These are phyloP conservation scores for Calyptomena viridis DNA, from an alignment of 2,113 vertebrate species.

Conservation along the genomic window DNA sequence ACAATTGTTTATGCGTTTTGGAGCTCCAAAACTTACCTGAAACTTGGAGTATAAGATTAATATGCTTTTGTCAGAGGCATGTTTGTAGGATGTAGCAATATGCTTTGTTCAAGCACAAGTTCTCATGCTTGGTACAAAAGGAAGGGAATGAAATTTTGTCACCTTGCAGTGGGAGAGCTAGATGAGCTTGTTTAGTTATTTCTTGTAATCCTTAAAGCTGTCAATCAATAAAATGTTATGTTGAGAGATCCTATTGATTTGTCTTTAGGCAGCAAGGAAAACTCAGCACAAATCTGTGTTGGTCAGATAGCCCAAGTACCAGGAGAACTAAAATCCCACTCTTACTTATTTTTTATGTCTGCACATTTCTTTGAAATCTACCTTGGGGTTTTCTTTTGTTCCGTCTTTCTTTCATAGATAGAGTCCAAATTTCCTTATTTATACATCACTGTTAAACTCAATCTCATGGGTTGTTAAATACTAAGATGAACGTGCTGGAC, in stretches of 20 bases:
- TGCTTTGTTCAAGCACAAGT: not conserved
- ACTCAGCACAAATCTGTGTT: not conserved
- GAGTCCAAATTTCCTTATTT: not conserved
- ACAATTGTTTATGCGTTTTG: not conserved
- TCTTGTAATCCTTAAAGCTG: not conserved
- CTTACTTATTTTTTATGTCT: not conserved
- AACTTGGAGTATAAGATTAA: not conserved
- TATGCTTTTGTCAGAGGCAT: not conserved
- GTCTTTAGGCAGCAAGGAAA: not conserved
- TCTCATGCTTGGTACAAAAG: not conserved
- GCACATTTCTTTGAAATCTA: not conserved
- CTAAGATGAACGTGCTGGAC: not conserved
- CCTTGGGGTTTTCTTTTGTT: not conserved
- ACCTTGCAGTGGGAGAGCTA: not conserved
- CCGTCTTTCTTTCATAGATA: not conserved
- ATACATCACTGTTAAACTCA: not conserved
- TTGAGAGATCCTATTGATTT: not conserved
- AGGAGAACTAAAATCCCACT: not conserved
- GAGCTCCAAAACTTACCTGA: not conserved
- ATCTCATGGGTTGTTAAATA: not conserved
- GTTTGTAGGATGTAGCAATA: not conserved
- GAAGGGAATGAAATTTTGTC: not conserved
- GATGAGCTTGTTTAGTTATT: not conserved
- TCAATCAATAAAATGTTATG: not conserved
- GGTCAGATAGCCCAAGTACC: not conserved